These are phyloP conservation scores for Drosophila subpulchrella DNA, from an alignment of 1,140 invertebrate genomes.

Conservation along the genomic window DNA sequence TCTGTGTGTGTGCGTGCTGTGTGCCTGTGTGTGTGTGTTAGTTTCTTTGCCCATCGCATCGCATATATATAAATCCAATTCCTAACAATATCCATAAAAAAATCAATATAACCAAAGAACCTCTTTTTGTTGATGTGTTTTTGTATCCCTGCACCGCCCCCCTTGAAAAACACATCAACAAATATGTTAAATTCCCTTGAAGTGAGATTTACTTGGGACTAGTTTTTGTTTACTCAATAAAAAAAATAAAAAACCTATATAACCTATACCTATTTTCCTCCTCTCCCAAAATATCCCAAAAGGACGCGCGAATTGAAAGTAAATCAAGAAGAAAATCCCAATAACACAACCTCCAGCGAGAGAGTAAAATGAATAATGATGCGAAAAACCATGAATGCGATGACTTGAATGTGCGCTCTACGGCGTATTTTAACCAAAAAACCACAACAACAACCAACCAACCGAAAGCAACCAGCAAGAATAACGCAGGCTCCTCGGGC, in stretches of 20 bases:
- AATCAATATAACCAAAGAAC: constrained; percentile 54
- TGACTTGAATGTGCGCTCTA: constrained; percentile 74
- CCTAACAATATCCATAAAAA: constrained; percentile 54
- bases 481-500: constrained; percentile 24
- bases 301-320: constrained; percentile 67
- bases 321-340: constrained; percentile 20
- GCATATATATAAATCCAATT: constrained; percentile 50
- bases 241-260: constrained; percentile 26
- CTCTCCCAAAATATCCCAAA: constrained; percentile 4
- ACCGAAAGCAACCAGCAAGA: constrained; percentile 21
- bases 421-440: constrained; percentile 66
- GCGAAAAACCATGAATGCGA: constrained; percentile 77
- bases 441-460: constrained; percentile 51
- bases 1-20: constrained; percentile 29
- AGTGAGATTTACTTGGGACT: constrained; percentile 46
- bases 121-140: constrained; percentile 55
- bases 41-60: constrained; percentile 43
- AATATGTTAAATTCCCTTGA: constrained; percentile 59
- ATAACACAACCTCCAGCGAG: constrained; percentile 39
- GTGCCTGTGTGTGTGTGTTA: constrained; percentile 35
- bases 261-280: constrained; percentile 5
- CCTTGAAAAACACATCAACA: constrained; percentile 33
- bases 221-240: constrained; percentile 15
- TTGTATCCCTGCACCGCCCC: background rate
- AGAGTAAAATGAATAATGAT: constrained; percentile 84